These are phyloP conservation scores for Xenentodon cancila DNA, from an alignment of 2,797 vertebrate species.

Conservation along the genomic window DNA sequence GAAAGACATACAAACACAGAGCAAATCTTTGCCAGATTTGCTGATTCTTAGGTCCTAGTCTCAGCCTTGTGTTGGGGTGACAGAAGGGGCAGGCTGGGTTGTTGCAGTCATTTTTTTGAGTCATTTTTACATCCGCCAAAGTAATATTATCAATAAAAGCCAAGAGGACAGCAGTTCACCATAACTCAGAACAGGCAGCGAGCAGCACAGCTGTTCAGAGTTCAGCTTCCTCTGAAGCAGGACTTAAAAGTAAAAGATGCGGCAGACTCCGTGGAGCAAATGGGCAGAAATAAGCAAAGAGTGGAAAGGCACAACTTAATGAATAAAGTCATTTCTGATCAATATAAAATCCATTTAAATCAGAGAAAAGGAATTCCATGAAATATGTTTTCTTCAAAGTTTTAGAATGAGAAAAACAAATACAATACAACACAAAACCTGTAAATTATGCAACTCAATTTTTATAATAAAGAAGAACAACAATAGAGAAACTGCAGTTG, in stretches of 20 bases:
- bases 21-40: slow-evolving; percentile 33
- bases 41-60: slow-evolving; percentile 16
- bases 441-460: no score
- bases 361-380: no score
- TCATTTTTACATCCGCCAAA: slow-evolving; percentile 76
- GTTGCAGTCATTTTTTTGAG: slow-evolving; percentile 53
- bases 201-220: slow-evolving; percentile 73
- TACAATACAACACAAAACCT: no score
- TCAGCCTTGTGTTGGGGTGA: slow-evolving; percentile 36
- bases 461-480: no score
- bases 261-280: no score
- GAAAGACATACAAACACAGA: slow-evolving; percentile 44
- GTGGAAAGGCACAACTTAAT: no score
- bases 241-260: neutral
- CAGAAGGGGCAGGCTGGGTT: slow-evolving; percentile 42
- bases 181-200: slow-evolving; percentile 73
- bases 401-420: no score
- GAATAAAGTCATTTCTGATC: no score
- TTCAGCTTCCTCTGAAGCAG: slow-evolving; percentile 61
- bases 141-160: slow-evolving; percentile 83
- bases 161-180: slow-evolving; percentile 63
- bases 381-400: no score
- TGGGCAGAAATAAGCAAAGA: no score
- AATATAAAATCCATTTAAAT: no score
- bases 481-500: no score